Conservation (phyloP, 2,113 vertebrate species). For the Eleginops maclovinus region DNA sequence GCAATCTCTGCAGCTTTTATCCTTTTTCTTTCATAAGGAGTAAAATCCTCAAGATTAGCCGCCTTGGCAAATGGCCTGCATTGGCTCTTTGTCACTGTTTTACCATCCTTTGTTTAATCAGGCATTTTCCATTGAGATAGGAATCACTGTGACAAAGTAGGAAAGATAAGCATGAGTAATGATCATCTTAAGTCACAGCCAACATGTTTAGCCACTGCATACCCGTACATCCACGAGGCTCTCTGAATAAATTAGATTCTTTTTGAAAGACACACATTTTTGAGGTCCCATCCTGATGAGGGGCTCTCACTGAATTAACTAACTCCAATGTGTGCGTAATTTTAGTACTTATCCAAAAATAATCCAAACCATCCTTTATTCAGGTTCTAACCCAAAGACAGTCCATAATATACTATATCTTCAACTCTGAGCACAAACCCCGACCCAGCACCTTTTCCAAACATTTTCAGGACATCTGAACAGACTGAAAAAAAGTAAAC, state of each 20-base stretch:
- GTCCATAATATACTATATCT: conserved; percentile 31
- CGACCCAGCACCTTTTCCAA: conserved; percentile 4
- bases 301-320: conserved; percentile 11
- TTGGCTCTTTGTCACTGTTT: conserved; percentile 63
- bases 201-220: conserved; percentile 49
- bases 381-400: conserved; percentile 5
- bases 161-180: conserved; percentile 67
- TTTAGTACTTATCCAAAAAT: conserved; percentile 43
- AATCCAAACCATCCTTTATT: conserved; percentile 24
- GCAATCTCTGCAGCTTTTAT: conserved; percentile 48
- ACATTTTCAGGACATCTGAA: neutral
- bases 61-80: conserved; percentile 53
- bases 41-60: conserved; percentile 66
- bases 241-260: conserved; percentile 23
- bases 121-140: conserved; percentile 62
- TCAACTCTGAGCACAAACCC: conserved; percentile 12
- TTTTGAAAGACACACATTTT: conserved; percentile 10
- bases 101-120: conserved; percentile 67
- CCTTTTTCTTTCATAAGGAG: conserved; percentile 28
- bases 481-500: conserved; percentile 1
- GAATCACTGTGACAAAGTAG: conserved; percentile 59
- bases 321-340: conserved; percentile 11
- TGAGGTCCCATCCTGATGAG: neutral
- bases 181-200: conserved; percentile 61
- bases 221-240: conserved; percentile 13